Evolutionary conservation across 2,797 vertebrate species (phyloP), one percentile per base, ranked within the genome.

Genomic region (Acestrorhynchus altus): DNA sequence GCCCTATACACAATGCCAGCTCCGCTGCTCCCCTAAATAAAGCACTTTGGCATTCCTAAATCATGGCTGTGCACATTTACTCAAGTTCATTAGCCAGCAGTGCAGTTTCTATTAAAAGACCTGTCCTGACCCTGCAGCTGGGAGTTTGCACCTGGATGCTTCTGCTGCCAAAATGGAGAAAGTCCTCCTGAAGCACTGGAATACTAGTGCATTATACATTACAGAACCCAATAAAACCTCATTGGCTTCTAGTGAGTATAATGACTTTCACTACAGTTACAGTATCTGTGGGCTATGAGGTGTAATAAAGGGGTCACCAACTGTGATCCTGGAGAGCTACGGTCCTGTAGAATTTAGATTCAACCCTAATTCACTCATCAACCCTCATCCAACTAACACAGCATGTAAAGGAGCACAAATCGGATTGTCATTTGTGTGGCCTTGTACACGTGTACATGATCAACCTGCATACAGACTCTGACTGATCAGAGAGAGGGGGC

Each of bases 41-140:
- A 87, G 88, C 88, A 83, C 87, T 79, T 80, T 81, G 84, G 74
- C 81, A 52, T 80, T 77, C 70, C 81, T 79, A 89, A 88, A 86
- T 87, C 88, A 86, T 87, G 87, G 81, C 49, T 81, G 84, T 84
- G 87, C 85, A 87, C 84, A 88, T 89, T 89, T 88, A 81, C 86
- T 86, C 88, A 85, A 86, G 81, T 88, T 83, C 85, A 89, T 89
- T 85, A 75, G 63, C 85, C 77, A 81, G 59, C 66, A 52, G 71
- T 81, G 83, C 86, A 86, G 83, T 89, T 90, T 88, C 88, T 84
- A 88, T 87, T 77, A 78, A 87, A 87, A 87, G 86, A 42, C 82
- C 70, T 72, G 28, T 74, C 83, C 89, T 85, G 86, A 86, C 83
- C 87, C 80, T 80, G 84, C 85, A 89, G 83, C 85, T 89, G 86